Evolutionary conservation across 2,113 vertebrate species (phyloP).

Genomic region (Elgaria multicarinata): DNA sequence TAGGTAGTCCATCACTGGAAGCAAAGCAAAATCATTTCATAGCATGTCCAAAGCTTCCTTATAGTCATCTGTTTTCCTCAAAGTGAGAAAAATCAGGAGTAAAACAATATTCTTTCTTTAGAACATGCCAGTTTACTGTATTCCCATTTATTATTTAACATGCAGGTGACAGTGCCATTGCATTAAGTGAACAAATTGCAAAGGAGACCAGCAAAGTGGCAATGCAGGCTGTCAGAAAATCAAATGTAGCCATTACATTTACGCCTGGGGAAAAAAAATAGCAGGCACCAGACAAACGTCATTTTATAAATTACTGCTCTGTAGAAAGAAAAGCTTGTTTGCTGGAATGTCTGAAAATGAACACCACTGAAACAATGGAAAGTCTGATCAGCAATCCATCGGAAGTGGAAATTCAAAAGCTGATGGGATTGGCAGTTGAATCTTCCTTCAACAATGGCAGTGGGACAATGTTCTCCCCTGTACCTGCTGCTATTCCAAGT

Average conservation of each 20-base stretch:
- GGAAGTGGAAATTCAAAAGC: background rate
- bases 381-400: background rate
- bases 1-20: background rate
- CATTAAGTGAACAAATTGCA: background rate
- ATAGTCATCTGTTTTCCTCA: accelerated
- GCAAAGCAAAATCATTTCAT: background rate
- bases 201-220: constrained; percentile 8
- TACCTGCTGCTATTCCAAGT: too few species aligned
- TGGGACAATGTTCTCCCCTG: too few species aligned
- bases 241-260: constrained; percentile 24
- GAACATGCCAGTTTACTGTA: background rate
- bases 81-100: background rate
- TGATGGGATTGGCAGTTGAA: too few species aligned
- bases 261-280: background rate
- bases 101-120: constrained; percentile 16
- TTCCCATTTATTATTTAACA: constrained; percentile 26
- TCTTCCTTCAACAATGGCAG: too few species aligned
- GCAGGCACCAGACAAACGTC: constrained; percentile 20
- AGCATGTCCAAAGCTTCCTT: background rate
- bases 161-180: background rate
- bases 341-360: constrained; percentile 9
- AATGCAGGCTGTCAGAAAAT: constrained; percentile 5
- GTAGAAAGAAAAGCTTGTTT: background rate
- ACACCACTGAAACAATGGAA: background rate
- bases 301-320: constrained; percentile 32